phyloP scores from a whole-genome alignment of 2,797 vertebrate species.

The Eremophila alpestris region DNA sequence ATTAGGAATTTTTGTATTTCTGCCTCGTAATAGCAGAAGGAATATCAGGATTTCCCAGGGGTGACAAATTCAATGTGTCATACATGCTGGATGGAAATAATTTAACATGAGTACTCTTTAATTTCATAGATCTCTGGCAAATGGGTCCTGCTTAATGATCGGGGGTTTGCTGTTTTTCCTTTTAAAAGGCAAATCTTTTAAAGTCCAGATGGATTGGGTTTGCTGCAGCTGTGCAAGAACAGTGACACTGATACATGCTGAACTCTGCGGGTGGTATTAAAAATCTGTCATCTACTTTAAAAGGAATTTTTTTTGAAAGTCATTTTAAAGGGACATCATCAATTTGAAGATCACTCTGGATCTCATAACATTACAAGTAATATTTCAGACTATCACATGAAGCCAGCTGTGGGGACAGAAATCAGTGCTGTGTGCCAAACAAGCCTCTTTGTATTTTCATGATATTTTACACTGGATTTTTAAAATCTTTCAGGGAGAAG shows the following conservation, averaged over 20 bases:
- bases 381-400: neutral
- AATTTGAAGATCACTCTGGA: constrained; percentile 13
- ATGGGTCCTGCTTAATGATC: constrained; percentile 61
- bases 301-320: constrained; percentile 14
- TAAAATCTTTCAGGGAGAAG: neutral
- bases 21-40: constrained; percentile 42
- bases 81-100: constrained; percentile 68
- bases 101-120: constrained; percentile 67
- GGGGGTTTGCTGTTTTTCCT: neutral
- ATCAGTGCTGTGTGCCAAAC: neutral
- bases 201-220: constrained; percentile 63
- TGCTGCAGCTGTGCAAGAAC: constrained; percentile 58
- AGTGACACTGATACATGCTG: constrained; percentile 43
- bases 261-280: constrained; percentile 38
- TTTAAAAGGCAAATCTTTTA: constrained; percentile 62
- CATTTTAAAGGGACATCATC: constrained; percentile 16
- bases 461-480: neutral
- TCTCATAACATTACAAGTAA: neutral
- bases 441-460: neutral
- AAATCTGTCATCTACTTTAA: constrained; percentile 19
- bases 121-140: constrained; percentile 70
- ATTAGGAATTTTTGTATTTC: constrained; percentile 67
- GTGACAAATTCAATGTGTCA: constrained; percentile 66
- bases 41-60: constrained; percentile 52
- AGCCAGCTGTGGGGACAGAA: neutral